Evolutionary conservation across 1,140 invertebrate genomes (phyloP).

Genomic region (Helicoverpa armigera): DNA sequence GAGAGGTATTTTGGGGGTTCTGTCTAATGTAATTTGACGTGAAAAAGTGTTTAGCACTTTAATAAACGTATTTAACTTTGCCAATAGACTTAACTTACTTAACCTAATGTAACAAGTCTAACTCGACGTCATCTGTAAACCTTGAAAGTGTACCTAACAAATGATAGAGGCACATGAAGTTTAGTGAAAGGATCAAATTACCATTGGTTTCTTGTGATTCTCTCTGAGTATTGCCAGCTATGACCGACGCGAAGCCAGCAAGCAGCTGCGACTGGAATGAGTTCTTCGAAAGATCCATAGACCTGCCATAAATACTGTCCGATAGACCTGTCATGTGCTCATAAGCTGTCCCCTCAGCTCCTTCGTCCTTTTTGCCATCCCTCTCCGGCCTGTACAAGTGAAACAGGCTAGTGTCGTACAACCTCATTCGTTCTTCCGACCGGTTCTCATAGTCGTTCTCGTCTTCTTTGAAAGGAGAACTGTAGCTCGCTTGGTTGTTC

Average conservation of each 20-base stretch:
- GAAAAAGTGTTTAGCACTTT: too few species aligned
- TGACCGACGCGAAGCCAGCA: slow-evolving; percentile 80
- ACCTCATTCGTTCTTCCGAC: slow-evolving; percentile 72
- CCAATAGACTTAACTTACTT: too few species aligned
- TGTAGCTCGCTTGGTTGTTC: slow-evolving; percentile 65
- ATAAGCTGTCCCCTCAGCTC: slow-evolving; percentile 63
- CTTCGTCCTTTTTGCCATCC: slow-evolving; percentile 71
- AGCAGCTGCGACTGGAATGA: slow-evolving; percentile 82
- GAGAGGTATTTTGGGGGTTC: too few species aligned
- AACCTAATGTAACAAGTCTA: too few species aligned
- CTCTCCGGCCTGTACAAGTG: slow-evolving; percentile 77
- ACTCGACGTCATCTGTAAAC: too few species aligned
- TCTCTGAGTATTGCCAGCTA: slow-evolving; percentile 77
- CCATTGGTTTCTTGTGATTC: slow-evolving; percentile 70
- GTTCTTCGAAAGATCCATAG: slow-evolving; percentile 82
- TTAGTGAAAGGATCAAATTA: neutral
- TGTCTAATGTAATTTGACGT: too few species aligned
- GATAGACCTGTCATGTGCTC: slow-evolving; percentile 67
- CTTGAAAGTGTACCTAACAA: too few species aligned
- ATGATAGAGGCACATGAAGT: too few species aligned
- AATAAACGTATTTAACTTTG: too few species aligned
- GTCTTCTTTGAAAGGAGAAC: slow-evolving; percentile 79
- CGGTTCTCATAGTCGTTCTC: slow-evolving; percentile 74
- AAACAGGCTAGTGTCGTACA: slow-evolving; percentile 79
- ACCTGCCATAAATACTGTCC: slow-evolving; percentile 79